These are phyloP conservation scores for Megaptera novaeangliae DNA, from an alignment of 2,113 vertebrate genomes.

Conservation along the genomic window DNA sequence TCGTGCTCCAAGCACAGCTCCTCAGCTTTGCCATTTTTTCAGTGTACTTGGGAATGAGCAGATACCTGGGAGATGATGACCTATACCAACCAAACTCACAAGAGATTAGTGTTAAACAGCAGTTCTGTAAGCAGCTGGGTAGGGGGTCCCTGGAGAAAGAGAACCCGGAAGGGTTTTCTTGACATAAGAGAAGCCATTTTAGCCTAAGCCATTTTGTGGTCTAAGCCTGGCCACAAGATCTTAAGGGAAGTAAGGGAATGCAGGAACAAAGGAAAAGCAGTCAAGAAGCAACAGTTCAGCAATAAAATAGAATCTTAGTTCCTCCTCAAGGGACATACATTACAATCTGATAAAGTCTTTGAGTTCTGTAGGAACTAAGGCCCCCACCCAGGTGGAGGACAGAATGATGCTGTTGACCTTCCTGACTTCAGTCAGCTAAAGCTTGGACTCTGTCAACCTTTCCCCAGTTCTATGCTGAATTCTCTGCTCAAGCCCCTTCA, in stretches of 20 bases:
- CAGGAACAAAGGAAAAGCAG: neutral
- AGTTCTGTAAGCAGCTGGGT: neutral
- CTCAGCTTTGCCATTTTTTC: neutral
- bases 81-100: neutral
- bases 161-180: neutral
- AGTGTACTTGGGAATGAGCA: neutral
- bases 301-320: neutral
- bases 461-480: neutral
- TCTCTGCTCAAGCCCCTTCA: neutral
- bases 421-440: neutral
- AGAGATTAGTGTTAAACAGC: neutral
- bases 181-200: neutral
- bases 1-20: neutral
- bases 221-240: neutral
- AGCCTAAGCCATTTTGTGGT: neutral
- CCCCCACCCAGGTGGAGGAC: neutral
- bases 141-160: too few relatives aligned
- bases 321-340: neutral
- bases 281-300: neutral
- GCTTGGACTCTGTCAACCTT: neutral
- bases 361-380: neutral
- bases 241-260: neutral
- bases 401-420: neutral
- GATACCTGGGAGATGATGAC: neutral
- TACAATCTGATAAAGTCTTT: neutral